Conservation (phyloP, 53 echinoderm and acorn worm species). For the Echinarachnius parma region DNA sequence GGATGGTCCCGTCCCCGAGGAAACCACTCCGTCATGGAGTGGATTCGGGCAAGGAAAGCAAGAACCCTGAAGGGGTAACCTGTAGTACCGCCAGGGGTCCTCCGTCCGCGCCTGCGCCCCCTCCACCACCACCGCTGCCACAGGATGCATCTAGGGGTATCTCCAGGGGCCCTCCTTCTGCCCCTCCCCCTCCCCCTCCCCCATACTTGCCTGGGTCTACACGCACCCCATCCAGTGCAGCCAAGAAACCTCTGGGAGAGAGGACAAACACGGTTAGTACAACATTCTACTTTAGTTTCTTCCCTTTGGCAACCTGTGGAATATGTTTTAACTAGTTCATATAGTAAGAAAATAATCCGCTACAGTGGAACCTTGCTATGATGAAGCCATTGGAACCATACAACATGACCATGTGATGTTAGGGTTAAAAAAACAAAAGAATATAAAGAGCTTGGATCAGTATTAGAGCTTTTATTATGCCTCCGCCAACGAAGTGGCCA, state of each 20-base stretch:
- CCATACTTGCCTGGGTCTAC: not conserved
- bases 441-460: too few relatives aligned
- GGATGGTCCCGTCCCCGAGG: slow-evolving; percentile 26
- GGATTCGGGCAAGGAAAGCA: not conserved
- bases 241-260: slow-evolving; percentile 45
- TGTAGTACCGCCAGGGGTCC: slow-evolving; percentile 15
- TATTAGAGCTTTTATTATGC: too few relatives aligned
- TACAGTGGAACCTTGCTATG: too few relatives aligned
- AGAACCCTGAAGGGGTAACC: slow-evolving; percentile 7
- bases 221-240: not conserved
- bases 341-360: too few relatives aligned
- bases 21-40: slow-evolving; percentile 18
- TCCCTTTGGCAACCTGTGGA: too few relatives aligned
- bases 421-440: too few relatives aligned
- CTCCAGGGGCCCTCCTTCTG: not conserved
- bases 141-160: too few relatives aligned
- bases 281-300: too few relatives aligned
- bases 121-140: slow-evolving; percentile 47
- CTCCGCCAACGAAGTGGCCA: too few relatives aligned
- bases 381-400: too few relatives aligned
- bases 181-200: slow-evolving; percentile 32
- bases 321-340: too few relatives aligned
- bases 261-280: slow-evolving; percentile 60
- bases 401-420: too few relatives aligned
- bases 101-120: slow-evolving; percentile 41